Evolutionary conservation across 2,113 vertebrate species (phyloP), one percentile per base, ranked within the genome.

Genomic region (Capreolus pygargus): DNA sequence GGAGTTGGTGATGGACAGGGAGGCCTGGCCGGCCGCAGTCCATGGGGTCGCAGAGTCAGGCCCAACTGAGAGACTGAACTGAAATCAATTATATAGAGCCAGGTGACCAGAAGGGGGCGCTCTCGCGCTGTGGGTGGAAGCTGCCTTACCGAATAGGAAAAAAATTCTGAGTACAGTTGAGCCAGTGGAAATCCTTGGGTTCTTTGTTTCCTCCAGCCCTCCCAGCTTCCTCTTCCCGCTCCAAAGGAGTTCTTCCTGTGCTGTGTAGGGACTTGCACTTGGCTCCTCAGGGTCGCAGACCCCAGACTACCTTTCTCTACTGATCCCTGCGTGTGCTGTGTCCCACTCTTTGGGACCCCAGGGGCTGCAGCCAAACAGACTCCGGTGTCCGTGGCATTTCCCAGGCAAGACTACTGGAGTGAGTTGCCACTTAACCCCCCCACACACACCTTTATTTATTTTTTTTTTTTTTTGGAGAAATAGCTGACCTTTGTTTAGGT

Each of bases 61-160:
- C n/a, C n/a, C 10, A 0, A 70, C 19, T 39, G 19, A 3, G 67
- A 10, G 1, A 12, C n/a, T 1, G 10, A 70, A 39, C 19, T 3
- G 11, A 2, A 54, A 25, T 25, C 81, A 36, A 5, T 14, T 39
- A 36, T 2, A 55, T 25, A 23, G 81, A 83, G 33, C n/a, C 52
- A 55, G 52, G 33, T 25, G 81, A 83, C 52, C 81, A 55, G 52
- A 9, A 39, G 50, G n/a, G 81, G 81, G 13, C 81, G 52, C 81
- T 27, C 81, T 55, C 52, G 39, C 52, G 21, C 52, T 55, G 81
- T 36, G 50, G 6, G 33, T 36, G 12, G 52, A 55, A 55, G 52
- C 17, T 7, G 21, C 33, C 12, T 52, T 14, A 4, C 33, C 2
- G 52, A 33, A 0, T 76, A 14, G 70, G 16, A 50, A 16, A 11